These are phyloP conservation scores for Cephus runcator DNA, from an alignment of 2,888 invertebrate species.

Conservation along the genomic window DNA sequence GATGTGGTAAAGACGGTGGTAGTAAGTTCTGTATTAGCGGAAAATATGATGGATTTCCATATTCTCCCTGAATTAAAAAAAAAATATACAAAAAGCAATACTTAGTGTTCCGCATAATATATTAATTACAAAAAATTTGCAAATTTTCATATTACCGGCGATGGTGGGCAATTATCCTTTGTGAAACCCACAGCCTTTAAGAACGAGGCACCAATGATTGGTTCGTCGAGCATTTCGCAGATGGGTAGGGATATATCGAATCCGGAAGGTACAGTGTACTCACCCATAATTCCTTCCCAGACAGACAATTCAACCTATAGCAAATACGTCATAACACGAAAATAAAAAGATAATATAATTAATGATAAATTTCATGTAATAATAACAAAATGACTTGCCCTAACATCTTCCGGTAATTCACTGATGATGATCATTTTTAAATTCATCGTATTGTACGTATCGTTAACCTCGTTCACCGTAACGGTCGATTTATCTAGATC, in stretches of 20 bases:
- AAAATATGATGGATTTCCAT: conserved; percentile 14
- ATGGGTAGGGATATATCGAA: conserved; percentile 19
- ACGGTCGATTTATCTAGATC: background rate
- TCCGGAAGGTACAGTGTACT: conserved; percentile 26
- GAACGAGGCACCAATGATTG: conserved; percentile 27
- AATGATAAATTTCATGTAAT: background rate
- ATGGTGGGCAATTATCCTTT: conserved; percentile 3
- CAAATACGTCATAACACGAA: background rate
- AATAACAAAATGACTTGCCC: background rate
- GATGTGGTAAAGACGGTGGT: conserved; percentile 23
- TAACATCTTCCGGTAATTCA: background rate
- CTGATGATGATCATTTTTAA: conserved; percentile 18
- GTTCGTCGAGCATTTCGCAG: conserved; percentile 28
- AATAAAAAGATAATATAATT: background rate
- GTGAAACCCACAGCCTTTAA: conserved; percentile 21
- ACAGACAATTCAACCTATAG: background rate
- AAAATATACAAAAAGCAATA: background rate
- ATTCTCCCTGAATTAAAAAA: conserved; percentile 23
- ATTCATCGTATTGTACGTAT: conserved; percentile 16
- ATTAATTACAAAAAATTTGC: background rate
- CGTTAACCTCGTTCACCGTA: conserved; percentile 13
- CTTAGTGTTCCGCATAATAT: background rate
- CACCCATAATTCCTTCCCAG: conserved; percentile 21
- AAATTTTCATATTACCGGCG: conserved; percentile 19
- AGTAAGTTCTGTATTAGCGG: conserved; percentile 11